Evolutionary conservation across 2,113 vertebrate genomes (phyloP).

Genomic region (Anser cygnoides): DNA sequence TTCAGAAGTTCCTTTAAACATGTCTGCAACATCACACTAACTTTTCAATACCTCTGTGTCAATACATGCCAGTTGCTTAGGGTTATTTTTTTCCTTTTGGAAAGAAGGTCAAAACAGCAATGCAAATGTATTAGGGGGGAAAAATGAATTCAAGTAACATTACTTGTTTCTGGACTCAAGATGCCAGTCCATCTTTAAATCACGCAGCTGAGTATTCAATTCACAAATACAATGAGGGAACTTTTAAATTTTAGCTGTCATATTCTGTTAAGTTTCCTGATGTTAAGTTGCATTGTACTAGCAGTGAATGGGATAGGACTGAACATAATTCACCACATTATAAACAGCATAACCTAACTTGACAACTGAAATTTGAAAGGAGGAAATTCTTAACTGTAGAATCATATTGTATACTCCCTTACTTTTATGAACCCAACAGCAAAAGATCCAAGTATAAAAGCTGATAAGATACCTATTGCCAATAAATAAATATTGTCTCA

Average conservation of each 20-base stretch:
- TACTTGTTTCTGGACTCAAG: conserved; percentile 63
- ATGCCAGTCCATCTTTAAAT: conserved; percentile 72
- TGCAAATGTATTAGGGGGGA: conserved; percentile 25
- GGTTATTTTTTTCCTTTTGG: conserved; percentile 59
- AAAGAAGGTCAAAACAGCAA: conserved; percentile 52
- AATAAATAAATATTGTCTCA: neutral
- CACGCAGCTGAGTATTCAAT: conserved; percentile 60
- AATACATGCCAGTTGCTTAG: conserved; percentile 65
- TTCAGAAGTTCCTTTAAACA: conserved; percentile 51
- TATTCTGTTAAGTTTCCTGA: conserved; percentile 62
- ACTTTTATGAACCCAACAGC: conserved; percentile 35
- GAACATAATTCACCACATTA: conserved; percentile 63
- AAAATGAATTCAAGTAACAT: conserved; percentile 61
- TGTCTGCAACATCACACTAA: neutral
- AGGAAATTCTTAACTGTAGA: conserved; percentile 46
- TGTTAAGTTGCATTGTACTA: conserved; percentile 73
- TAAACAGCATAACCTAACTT: conserved; percentile 67
- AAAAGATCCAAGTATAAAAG: neutral
- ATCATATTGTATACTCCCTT: neutral
- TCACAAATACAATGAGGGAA: conserved; percentile 73
- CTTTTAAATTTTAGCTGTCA: conserved; percentile 72
- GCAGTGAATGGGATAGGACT: conserved; percentile 62
- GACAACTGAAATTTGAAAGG: conserved; percentile 72
- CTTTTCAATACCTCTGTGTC: conserved; percentile 45
- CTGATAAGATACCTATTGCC: neutral